Percentiles rank a stretch among this genome's conserved stretches.
phyloP scores from a whole-genome alignment of 2,113 vertebrate genomes.

The Brevimyrus niger region DNA sequence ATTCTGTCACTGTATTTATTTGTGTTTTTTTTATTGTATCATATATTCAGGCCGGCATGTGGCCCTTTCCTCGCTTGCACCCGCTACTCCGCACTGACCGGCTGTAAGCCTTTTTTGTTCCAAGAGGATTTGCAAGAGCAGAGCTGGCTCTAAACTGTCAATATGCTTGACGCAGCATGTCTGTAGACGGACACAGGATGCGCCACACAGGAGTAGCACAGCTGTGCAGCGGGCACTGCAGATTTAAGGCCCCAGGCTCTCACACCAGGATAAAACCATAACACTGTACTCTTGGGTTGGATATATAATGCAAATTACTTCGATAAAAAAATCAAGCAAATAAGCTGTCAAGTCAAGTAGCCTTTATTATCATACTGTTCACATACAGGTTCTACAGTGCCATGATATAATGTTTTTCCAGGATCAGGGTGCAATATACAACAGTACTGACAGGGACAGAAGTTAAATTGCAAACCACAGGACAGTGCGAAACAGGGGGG shows the following conservation, averaged over 20 bases:
- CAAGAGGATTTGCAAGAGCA: not conserved
- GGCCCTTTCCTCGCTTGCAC: not conserved
- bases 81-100: not conserved
- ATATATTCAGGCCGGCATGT: not conserved
- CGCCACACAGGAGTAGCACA: not conserved
- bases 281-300: not conserved
- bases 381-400: not conserved
- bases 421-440: not conserved
- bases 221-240: not conserved
- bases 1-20: not conserved
- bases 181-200: not conserved
- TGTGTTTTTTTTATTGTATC: not conserved
- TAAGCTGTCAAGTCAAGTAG: not conserved
- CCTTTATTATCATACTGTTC: not conserved
- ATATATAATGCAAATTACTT: not conserved
- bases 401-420: not conserved
- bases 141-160: not conserved
- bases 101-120: not conserved
- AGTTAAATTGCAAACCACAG: not conserved
- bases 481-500: not conserved
- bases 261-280: not conserved
- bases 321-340: not conserved
- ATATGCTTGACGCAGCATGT: not conserved
- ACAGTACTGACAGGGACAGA: not conserved
- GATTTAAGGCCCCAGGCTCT: not conserved